Base-by-base conservation (phyloP, 2,888 invertebrate genomes). In the Dione juno region DNA sequence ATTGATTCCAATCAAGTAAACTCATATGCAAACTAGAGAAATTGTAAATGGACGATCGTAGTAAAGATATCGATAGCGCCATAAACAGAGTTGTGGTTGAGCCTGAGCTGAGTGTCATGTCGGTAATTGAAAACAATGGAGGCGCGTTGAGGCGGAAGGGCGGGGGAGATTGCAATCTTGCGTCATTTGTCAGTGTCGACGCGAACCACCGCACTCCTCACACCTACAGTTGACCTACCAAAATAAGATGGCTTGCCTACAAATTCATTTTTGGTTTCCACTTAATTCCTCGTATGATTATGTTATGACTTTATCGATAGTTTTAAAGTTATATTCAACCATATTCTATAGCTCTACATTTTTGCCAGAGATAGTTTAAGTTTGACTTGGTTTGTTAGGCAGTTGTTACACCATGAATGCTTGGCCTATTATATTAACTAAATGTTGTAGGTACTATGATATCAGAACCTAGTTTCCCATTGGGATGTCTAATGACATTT, bases 141-240 rank as follows among this genome's bases (percentile, higher is more conserved):
- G 88, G 84, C 81, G 84, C 83, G 82, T 82, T 81, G 84, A 87
- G 82, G 86, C 84, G 88, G 88, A 88, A 88, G 90, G 89, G 89
- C 83, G 86, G 92, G 89, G 94, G 92, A 95, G 96, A 96, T 96
- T 94, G 94, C 94, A 95, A 96, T 96, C 95, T 95, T 89, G 91
- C 89, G 92, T 95, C 95, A 96, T 96, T 96, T 95, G 95, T 96
- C 96, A 96, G 94, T 95, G 96, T 96, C 96, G 94, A 82, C 86
- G 83, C 83, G 86, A 82, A 81, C 83, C 86, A 82, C 83, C 86
- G 82, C 84, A 85, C 83, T 81, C 82, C 81, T 80, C 79, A 84
- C 88, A 85, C 89, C 89, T 88, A 88, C 89, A 82, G 79, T 81
- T 88, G 89, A 89, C 88, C 89, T 87, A 83, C 83, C 87, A 83